Conservation (phyloP, 2,797 vertebrate species). For the Acomys russatus region DNA sequence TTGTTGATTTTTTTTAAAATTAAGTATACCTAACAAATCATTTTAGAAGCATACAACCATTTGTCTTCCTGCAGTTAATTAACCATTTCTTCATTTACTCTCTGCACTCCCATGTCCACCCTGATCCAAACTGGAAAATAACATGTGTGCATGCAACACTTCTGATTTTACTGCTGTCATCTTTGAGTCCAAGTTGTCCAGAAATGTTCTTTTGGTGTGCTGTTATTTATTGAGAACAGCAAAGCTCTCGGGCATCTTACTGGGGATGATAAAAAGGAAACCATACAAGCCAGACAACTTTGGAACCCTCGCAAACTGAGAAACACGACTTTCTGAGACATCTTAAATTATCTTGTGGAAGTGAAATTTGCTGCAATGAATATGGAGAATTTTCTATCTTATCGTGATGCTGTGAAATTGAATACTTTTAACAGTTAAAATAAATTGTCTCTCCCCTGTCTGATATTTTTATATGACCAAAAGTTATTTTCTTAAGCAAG, state of each 20-base stretch:
- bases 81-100: conserved; percentile 60
- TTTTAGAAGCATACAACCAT: conserved; percentile 36
- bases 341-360: conserved; percentile 41
- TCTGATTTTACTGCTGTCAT: conserved; percentile 60
- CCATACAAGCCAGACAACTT: conserved; percentile 53
- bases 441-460: conserved; percentile 49
- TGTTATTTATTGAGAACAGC: conserved; percentile 66
- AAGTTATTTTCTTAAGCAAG: conserved; percentile 64
- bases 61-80: conserved; percentile 49
- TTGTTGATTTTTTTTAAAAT: conserved; percentile 77
- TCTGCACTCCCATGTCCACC: not conserved
- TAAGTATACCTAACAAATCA: conserved; percentile 75
- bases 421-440: conserved; percentile 6
- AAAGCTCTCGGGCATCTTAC: not conserved
- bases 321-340: conserved; percentile 36
- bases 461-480: conserved; percentile 56
- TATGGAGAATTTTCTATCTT: not conserved
- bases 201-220: not conserved
- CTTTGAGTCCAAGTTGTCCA: conserved; percentile 3
- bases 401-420: conserved; percentile 47
- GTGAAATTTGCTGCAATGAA: conserved; percentile 54
- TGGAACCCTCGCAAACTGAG: conserved; percentile 32
- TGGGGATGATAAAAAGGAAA: conserved; percentile 37
- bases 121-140: conserved; percentile 19
- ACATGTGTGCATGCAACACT: conserved; percentile 24